phyloP scores from a whole-genome alignment of 2,888 invertebrate species.

The Mesodorylaimus sp. region DNA sequence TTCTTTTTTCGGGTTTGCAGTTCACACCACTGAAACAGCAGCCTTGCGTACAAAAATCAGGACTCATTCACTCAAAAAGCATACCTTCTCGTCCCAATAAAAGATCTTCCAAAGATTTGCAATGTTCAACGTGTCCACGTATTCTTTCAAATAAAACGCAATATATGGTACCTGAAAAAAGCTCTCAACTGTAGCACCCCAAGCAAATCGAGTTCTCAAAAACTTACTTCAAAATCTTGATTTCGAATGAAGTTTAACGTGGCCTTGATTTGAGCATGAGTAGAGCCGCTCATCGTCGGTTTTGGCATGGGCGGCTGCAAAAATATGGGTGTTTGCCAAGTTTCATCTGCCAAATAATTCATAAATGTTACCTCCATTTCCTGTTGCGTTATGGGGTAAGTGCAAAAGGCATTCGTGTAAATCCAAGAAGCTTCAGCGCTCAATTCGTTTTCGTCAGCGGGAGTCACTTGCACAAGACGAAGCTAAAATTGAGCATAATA shows the following conservation, averaged over 20 bases:
- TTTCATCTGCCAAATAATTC: not conserved
- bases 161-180: slow-evolving; percentile 65
- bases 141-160: slow-evolving; percentile 92
- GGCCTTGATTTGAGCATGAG: slow-evolving; percentile 69
- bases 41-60: slow-evolving; percentile 10
- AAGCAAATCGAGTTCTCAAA: not conserved
- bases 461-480: slow-evolving; percentile 22
- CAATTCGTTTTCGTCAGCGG: slow-evolving; percentile 46
- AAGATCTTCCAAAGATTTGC: slow-evolving; percentile 97
- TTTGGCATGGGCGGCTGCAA: too few relatives aligned
- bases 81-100: slow-evolving; percentile 69
- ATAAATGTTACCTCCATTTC: slow-evolving; percentile 26
- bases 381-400: slow-evolving; percentile 60
- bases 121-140: slow-evolving; percentile 74
- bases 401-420: slow-evolving; percentile 74
- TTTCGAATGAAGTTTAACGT: slow-evolving; percentile 87
- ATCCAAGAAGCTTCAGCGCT: slow-evolving; percentile 95
- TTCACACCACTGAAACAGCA: slow-evolving; percentile 54
- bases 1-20: slow-evolving; percentile 63
- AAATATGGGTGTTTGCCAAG: too few relatives aligned
- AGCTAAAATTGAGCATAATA: slow-evolving; percentile 14
- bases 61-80: slow-evolving; percentile 9
- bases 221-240: slow-evolving; percentile 56
- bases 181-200: not conserved
- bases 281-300: slow-evolving; percentile 16